These are phyloP conservation scores for Hirtodrosophila cameraria DNA, from an alignment of 2,888 invertebrate species.

Conservation along the genomic window DNA sequence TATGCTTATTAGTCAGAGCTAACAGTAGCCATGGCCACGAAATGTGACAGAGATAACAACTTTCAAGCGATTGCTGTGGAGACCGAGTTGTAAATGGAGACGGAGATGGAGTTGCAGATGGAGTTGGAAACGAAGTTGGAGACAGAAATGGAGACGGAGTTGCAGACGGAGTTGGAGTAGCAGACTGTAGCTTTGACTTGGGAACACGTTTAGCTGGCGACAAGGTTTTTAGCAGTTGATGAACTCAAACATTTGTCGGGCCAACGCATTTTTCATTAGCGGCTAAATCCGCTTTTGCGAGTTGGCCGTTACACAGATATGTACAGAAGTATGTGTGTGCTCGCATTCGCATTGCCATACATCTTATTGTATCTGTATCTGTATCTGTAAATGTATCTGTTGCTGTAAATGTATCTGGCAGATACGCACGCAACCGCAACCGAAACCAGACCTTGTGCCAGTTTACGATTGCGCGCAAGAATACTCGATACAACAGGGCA, in stretches of 20 bases:
- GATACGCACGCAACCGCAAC: constrained; percentile 58
- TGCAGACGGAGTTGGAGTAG: too few species aligned
- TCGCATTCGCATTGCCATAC: constrained; percentile 32
- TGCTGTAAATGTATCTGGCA: constrained; percentile 40
- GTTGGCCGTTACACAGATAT: constrained; percentile 52
- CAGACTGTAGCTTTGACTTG: too few species aligned
- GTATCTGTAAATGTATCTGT: constrained; percentile 19
- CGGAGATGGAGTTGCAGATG: neutral
- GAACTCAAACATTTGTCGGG: constrained; percentile 59
- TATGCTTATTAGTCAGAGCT: constrained; percentile 24
- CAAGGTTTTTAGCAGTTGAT: constrained; percentile 73
- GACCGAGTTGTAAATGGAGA: neutral
- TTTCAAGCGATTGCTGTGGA: constrained; percentile 46
- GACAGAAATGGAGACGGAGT: neutral
- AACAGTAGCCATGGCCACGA: constrained; percentile 51
- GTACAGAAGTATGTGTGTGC: constrained; percentile 1
- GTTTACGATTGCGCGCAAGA: constrained; percentile 68
- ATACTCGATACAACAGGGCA: constrained; percentile 38
- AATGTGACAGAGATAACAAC: constrained; percentile 64
- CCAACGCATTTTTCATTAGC: constrained; percentile 74
- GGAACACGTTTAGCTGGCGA: constrained; percentile 60
- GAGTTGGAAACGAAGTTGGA: neutral
- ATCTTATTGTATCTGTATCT: constrained; percentile 52
- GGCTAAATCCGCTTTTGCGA: constrained; percentile 69
- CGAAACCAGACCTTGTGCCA: constrained; percentile 78